These are phyloP conservation scores for Perca schrenkii DNA, from an alignment of 2,113 vertebrate genomes.

Conservation along the genomic window DNA sequence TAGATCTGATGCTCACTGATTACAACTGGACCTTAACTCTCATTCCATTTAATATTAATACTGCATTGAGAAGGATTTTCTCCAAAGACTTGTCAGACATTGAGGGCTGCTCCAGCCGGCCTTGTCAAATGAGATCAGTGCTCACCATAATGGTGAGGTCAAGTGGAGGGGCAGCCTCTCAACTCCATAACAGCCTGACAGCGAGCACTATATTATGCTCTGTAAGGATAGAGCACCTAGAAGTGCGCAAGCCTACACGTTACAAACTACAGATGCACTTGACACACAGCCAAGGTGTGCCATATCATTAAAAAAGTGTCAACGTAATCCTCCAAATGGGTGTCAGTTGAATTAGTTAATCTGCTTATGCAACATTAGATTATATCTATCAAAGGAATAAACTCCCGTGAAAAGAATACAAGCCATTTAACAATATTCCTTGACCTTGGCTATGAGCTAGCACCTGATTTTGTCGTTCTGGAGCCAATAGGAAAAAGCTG, in stretches of 20 bases:
- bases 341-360: constrained; percentile 70
- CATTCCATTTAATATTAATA: constrained; percentile 78
- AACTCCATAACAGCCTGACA: constrained; percentile 82
- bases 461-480: constrained; percentile 47
- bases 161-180: constrained; percentile 85
- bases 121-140: constrained; percentile 88
- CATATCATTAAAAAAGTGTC: constrained; percentile 55
- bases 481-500: constrained; percentile 56
- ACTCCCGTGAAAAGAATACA: constrained; percentile 67
- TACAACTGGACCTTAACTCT: constrained; percentile 66
- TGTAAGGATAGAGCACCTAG: constrained; percentile 51
- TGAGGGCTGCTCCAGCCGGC: constrained; percentile 81
- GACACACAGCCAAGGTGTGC: constrained; percentile 54
- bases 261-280: constrained; percentile 50
- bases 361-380: constrained; percentile 74
- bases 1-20: constrained; percentile 71
- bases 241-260: constrained; percentile 34
- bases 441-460: constrained; percentile 72
- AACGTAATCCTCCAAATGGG: constrained; percentile 65
- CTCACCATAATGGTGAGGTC: constrained; percentile 86
- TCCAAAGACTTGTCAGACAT: constrained; percentile 82
- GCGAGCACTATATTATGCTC: constrained; percentile 69
- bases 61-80: constrained; percentile 78
- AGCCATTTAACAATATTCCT: constrained; percentile 64
- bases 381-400: constrained; percentile 65